A percentile compares a stretch with the other conserved stretches of the same genome.
Evolutionary conservation across 1,140 invertebrate genomes (phyloP).

Genomic region (Copidosoma floridanum): DNA sequence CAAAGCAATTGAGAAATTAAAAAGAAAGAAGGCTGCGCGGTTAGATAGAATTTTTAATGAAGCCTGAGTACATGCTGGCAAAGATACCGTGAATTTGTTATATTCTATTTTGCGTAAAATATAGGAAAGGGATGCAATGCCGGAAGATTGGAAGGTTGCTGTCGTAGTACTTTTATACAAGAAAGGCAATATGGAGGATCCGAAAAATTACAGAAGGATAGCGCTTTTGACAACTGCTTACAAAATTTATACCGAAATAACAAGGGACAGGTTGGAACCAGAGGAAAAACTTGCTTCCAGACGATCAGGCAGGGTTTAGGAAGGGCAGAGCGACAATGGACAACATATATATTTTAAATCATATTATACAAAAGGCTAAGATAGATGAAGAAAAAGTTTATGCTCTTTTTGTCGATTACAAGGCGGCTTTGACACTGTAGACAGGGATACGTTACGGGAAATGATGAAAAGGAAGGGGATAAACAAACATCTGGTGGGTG

Average conservation of each 20-base stretch:
- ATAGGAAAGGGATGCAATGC: not conserved
- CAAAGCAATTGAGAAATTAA: not conserved
- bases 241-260: conserved; percentile 21
- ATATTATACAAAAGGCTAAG: not conserved
- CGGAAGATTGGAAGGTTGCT: not conserved
- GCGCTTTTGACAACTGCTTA: conserved; percentile 15
- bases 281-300: not conserved
- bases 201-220: not conserved
- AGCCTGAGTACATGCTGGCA: not conserved
- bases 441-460: not conserved
- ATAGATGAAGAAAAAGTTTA: not conserved
- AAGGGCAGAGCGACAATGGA: conserved; percentile 9
- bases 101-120: not conserved
- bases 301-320: conserved; percentile 11
- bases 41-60: not conserved
- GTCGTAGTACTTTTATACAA: not conserved
- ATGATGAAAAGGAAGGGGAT: not conserved
- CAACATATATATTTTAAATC: conserved; percentile 9
- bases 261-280: conserved; percentile 11
- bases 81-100: not conserved
- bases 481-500: not conserved
- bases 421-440: not conserved
- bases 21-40: not conserved
- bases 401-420: not conserved
- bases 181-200: not conserved